Evolutionary conservation across 2,797 vertebrate genomes (phyloP), one percentile per base, ranked within the genome.

Genomic region (Cyclura pinguis): DNA sequence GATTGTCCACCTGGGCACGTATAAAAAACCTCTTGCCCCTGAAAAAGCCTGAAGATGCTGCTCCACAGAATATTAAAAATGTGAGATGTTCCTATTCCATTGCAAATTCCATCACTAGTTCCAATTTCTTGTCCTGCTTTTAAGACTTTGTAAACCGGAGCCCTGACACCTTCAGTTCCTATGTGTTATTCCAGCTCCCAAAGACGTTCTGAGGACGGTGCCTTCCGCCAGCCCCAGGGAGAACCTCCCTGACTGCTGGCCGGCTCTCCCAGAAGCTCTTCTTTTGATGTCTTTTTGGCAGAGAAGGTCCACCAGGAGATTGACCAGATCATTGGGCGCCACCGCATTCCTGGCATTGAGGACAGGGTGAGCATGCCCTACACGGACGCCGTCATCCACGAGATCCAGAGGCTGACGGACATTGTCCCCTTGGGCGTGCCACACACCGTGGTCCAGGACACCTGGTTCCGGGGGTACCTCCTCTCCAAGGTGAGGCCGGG

Each of bases 281-380:
- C 16, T 32, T 76, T 6, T 84, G 3, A 13, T 85, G 64, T 86
- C 52, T 90, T 69, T 69, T 13, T 4, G 1, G 2, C 88, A 97
- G 96, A 92, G 29, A 96, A 93, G 72, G 69, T 97, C 81, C 92
- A 95, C 0, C 78, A 94, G 91, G 96, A 97, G 84, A 96, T 97
- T 73, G 91, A 94, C 35, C 93, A 91, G 0, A 92, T 97, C 67
- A 96, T 96, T 27, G 95, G 96, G 18, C 74, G 80, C 22, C 86
- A 94, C 50, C 94, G 94, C 13, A 80, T 85, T 6, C 95, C 96
- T 47, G 64, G 90, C 47, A 80, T 87, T 0, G 91, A 95, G 8
- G 96, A 96, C 92, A 83, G 94, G 14, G 24, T 80, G 64, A 94
- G 94, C 29, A 96, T 97, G 96, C 96, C 96, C 27, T 96, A 95